A percentile compares a stretch with the other conserved stretches of the same genome.
These are phyloP conservation scores for roundworm (Caenorhabditis elegans) DNA, from an alignment of 1,140 invertebrate species.

Conservation along the genomic window WBcel235 BX284602.5:7421501-7422000, in stretches of 20 bases:
- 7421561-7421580: background rate
- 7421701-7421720: background rate
- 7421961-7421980: background rate
- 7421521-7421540: slow-evolving; percentile 24
- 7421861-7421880: background rate
- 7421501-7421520: background rate
- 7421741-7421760: background rate
- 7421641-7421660: slow-evolving; percentile 11
- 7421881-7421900: background rate
- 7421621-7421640: background rate
- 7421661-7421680: background rate
- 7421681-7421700: slow-evolving; percentile 11
- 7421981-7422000: background rate
- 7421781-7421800: slow-evolving; percentile 4
- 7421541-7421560: slow-evolving; percentile 5
- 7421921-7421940: background rate
- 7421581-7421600: background rate
- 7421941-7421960: background rate
- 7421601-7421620: background rate
- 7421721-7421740: slow-evolving; percentile 12
- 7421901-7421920: slow-evolving; percentile 22
- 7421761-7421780: background rate
- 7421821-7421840: background rate
- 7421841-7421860: background rate
- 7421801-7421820: slow-evolving; percentile 30